Conservation (phyloP, 1,140 invertebrate species). For the Drosophila navojoa region DNA sequence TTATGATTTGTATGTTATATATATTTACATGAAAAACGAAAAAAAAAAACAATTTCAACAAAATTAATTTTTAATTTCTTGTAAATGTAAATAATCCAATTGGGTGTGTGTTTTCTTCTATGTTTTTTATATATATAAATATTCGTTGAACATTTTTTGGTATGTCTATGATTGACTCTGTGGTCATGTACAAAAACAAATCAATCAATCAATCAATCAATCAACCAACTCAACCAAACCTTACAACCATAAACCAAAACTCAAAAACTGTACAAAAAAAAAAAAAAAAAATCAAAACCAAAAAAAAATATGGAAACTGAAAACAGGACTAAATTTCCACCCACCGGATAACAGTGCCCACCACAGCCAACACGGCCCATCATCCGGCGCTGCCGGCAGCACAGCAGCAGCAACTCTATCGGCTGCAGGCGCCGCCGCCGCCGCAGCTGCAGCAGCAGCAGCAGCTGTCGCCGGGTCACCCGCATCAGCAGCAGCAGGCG, state of each 20-base stretch:
- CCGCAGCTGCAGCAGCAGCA: constrained; percentile 33
- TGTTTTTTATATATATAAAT: constrained; percentile 84
- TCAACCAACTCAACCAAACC: constrained; percentile 79
- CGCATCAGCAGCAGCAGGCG: constrained; percentile 29
- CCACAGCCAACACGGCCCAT: constrained; percentile 71
- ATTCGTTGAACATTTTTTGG: constrained; percentile 84
- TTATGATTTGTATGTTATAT: constrained; percentile 75
- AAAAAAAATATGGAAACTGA: constrained; percentile 62
- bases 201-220: constrained; percentile 73
- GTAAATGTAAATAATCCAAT: constrained; percentile 84
- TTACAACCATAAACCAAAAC: constrained; percentile 68
- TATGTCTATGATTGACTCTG: constrained; percentile 84
- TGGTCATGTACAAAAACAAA: constrained; percentile 81
- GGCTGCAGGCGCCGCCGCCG: constrained; percentile 51
- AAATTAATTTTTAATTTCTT: constrained; percentile 82
- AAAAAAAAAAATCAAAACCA: constrained; percentile 62
- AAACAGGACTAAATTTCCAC: constrained; percentile 84
- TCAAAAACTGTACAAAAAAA: constrained; percentile 73
- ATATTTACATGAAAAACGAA: constrained; percentile 72
- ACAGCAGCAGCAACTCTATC: constrained; percentile 68
- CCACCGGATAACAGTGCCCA: constrained; percentile 84
- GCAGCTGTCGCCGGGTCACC: constrained; percentile 24
- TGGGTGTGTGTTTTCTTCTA: constrained; percentile 84
- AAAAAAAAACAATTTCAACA: constrained; percentile 28
- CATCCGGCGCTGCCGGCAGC: constrained; percentile 55